Evolutionary conservation across 2,113 vertebrate genomes (phyloP), one percentile per base, ranked within the genome.

Genomic region (Chamaetylas fuelleborni): DNA sequence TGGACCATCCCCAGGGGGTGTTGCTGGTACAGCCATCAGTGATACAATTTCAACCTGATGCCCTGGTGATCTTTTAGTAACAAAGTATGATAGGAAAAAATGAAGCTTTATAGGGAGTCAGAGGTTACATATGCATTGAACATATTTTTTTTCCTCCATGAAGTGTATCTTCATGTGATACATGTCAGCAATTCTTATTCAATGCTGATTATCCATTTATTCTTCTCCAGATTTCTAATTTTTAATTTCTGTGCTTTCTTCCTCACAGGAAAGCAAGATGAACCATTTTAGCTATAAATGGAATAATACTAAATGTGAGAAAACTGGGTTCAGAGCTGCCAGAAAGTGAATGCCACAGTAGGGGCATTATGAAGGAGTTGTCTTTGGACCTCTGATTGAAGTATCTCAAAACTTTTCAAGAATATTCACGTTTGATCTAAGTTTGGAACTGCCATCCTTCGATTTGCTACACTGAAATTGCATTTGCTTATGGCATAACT

Each of bases 371-470:
- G 33, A 48, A 51, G 28, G 36, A 5, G 22, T 23, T 76, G 26
- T 15, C 33, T 73, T 58, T 65, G 47, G 43, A 10, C 60, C 31
- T 58, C 23, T 57, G 15, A 31, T 24, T 40, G 38, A 79, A 73
- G 50, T 33, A 33, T 54, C 42, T 89, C 22, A 53, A 22, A 58
- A 29, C 19, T 36, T 61, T 53, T 56, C 15, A 42, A 26, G 36
- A 79, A 34, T 12, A 10, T 2, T 64, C 20, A 1, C 0, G 0
- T 84, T 81, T 47, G 9, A 14, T 38, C 36, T 22, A 31, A 61
- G 54, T 81, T 62, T 87, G 73, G 61, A 43, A 22, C 33, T 16
- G 34, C 34, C 67, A 56, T 58, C 60, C 61, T 78, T 14, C 7
- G 2, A 3, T 69, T 58, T 38, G 24, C 33, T 33, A 25, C 14